Evolutionary conservation across 2,888 invertebrate species (phyloP).

Genomic region (Oxycera nigricornis): DNA sequence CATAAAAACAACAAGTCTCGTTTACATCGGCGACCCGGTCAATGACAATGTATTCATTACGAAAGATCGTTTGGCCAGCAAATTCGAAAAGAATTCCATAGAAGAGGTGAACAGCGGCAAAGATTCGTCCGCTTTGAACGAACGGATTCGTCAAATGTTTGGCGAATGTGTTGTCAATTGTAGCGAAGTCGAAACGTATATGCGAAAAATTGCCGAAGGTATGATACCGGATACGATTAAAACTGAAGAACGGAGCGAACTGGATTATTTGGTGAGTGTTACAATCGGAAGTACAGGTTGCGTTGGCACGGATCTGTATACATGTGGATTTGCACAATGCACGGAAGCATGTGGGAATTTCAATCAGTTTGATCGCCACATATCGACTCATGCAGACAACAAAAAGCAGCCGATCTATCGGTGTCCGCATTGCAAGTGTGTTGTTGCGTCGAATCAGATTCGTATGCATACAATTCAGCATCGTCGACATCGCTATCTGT

Average conservation of each 20-base stretch:
- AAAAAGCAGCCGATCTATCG: slow-evolving; percentile 52
- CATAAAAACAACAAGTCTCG: slow-evolving; percentile 13
- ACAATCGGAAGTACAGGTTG: slow-evolving; percentile 51
- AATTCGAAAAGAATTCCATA: background rate
- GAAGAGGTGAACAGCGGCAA: background rate
- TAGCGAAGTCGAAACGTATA: slow-evolving; percentile 14
- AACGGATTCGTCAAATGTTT: slow-evolving; percentile 11
- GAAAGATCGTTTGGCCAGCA: background rate
- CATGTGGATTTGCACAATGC: slow-evolving; percentile 64
- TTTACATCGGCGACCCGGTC: background rate
- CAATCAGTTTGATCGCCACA: slow-evolving; percentile 60
- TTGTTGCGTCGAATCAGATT: slow-evolving; percentile 65
- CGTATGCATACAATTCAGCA: slow-evolving; percentile 65
- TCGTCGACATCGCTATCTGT: slow-evolving; percentile 66
- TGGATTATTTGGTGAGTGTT: background rate
- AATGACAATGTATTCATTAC: background rate
- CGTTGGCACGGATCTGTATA: slow-evolving; percentile 63
- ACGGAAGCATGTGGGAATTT: slow-evolving; percentile 56
- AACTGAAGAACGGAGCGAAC: background rate
- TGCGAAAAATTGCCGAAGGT: background rate
- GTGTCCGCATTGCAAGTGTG: slow-evolving; percentile 58
- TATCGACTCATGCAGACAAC: slow-evolving; percentile 45
- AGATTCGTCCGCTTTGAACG: background rate
- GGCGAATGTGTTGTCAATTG: slow-evolving; percentile 11
- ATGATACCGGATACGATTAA: slow-evolving; percentile 8